Evolutionary conservation across 1,140 invertebrate species (phyloP).

Genomic region (Neotoxoptera formosana): DNA sequence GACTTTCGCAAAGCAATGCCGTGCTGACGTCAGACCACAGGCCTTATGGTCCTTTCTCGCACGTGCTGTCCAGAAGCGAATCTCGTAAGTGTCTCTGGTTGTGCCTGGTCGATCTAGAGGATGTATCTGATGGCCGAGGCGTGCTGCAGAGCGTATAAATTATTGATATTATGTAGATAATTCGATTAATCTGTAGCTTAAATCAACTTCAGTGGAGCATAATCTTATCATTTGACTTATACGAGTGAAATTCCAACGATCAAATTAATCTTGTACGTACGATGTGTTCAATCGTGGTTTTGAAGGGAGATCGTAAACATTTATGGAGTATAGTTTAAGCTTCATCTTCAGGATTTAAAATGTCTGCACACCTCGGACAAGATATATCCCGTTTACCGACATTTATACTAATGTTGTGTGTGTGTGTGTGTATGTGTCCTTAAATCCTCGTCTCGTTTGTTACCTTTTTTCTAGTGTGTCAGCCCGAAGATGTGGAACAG

Average conservation of each 20-base stretch:
- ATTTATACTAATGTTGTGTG: not conserved
- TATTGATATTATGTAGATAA: not conserved
- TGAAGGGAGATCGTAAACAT: not conserved
- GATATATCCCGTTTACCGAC: not conserved
- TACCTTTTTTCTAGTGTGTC: slow-evolving; percentile 38
- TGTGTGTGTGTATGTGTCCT: not conserved
- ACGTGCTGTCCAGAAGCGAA: slow-evolving; percentile 44
- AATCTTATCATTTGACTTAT: not conserved
- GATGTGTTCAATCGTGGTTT: not conserved
- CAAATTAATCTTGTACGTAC: not conserved
- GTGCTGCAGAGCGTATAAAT: not conserved
- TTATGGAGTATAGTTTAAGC: not conserved
- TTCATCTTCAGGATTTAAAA: not conserved
- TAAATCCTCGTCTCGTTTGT: not conserved
- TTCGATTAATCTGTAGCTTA: not conserved
- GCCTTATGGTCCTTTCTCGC: slow-evolving; percentile 42
- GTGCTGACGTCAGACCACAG: slow-evolving; percentile 49
- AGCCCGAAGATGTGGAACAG: slow-evolving; percentile 46
- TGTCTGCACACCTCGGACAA: not conserved
- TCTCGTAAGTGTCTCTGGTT: slow-evolving; percentile 20
- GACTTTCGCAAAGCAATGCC: slow-evolving; percentile 47
- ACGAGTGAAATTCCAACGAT: not conserved
- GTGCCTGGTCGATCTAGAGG: not conserved
- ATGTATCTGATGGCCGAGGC: not conserved
- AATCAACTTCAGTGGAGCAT: not conserved